Evolutionary conservation across 2,113 vertebrate species (phyloP).

Genomic region (Centropus bengalensis): DNA sequence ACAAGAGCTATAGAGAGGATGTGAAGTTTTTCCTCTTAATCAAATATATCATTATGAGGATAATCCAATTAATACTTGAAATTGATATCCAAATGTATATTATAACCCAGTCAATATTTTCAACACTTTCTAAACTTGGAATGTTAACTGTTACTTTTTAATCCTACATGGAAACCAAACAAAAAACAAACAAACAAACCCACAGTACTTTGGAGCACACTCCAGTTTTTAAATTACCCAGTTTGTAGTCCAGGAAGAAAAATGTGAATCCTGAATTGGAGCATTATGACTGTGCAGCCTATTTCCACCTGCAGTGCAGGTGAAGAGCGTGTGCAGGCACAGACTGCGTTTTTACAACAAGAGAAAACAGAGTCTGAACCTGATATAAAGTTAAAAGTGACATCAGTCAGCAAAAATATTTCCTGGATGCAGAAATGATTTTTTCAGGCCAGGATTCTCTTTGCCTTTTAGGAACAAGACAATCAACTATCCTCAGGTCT

Average conservation of each 20-base stretch:
- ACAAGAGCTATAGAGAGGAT: background rate
- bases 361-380: background rate
- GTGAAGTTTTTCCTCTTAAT: background rate
- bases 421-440: background rate
- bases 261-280: background rate
- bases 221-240: rapidly evolving
- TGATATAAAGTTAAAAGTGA: background rate
- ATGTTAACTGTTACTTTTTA: background rate
- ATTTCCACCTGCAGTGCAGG: background rate
- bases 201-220: background rate
- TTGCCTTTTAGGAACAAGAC: background rate
- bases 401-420: background rate
- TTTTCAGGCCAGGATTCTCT: background rate
- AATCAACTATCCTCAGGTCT: background rate
- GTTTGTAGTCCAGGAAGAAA: background rate
- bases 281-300: background rate
- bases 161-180: background rate
- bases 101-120: background rate
- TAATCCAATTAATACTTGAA: background rate
- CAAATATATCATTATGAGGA: background rate
- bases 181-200: background rate
- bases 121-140: background rate
- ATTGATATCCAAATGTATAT: background rate
- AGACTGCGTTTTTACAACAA: background rate
- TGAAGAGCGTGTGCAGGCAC: background rate